These are phyloP conservation scores for Trissonchulus latispiculum DNA, from an alignment of 2,888 invertebrate genomes.

Conservation along the genomic window DNA sequence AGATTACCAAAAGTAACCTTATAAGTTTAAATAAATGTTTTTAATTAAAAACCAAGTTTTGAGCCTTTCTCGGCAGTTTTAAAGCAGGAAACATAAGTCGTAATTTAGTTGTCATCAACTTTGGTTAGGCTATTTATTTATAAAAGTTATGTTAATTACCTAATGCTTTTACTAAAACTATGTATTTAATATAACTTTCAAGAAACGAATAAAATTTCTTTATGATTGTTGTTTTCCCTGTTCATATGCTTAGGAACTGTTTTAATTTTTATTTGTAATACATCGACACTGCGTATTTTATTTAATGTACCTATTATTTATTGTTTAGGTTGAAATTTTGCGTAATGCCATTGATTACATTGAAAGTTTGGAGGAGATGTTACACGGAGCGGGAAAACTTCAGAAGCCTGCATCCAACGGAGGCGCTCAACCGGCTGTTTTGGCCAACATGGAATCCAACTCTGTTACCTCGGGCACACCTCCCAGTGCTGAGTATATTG, in stretches of 20 bases:
- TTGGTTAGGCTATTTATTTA: too few relatives aligned
- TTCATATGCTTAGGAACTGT: too few relatives aligned
- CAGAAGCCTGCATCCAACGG: not conserved
- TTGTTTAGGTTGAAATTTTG: constrained; percentile 71
- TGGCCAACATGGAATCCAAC: constrained; percentile 28
- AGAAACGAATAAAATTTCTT: too few relatives aligned
- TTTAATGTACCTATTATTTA: too few relatives aligned
- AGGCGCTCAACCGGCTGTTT: constrained; percentile 27
- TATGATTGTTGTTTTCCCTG: too few relatives aligned
- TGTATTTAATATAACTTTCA: too few relatives aligned
- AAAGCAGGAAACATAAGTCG: too few relatives aligned
- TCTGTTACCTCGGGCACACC: not conserved
- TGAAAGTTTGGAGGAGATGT: constrained; percentile 55
- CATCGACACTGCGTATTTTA: too few relatives aligned
- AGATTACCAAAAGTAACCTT: constrained; percentile 69
- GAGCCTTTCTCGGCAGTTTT: not conserved
- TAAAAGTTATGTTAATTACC: too few relatives aligned
- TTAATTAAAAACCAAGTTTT: not conserved
- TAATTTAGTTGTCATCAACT: too few relatives aligned
- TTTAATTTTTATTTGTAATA: too few relatives aligned
- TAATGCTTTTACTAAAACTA: too few relatives aligned
- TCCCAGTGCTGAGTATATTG: not conserved
- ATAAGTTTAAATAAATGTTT: not conserved
- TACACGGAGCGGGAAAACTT: constrained; percentile 38
- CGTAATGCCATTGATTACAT: constrained; percentile 96